These are phyloP conservation scores for Oppia nitens DNA, from an alignment of 1,140 invertebrate genomes.

Conservation along the genomic window DNA sequence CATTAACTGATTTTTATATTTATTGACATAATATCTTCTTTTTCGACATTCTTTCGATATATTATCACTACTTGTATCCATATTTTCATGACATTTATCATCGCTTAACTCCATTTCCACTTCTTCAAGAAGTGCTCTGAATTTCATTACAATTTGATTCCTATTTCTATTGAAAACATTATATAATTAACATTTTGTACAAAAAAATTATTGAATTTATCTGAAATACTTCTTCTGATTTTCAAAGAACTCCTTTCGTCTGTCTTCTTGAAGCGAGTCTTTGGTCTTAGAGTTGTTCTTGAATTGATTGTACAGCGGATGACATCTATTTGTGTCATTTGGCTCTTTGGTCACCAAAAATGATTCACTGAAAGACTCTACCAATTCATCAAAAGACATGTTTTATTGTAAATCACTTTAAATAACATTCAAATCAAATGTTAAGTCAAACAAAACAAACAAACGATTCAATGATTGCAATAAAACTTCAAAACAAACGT, in stretches of 20 bases:
- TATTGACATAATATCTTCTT: constrained; percentile 2
- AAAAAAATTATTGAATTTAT: not conserved
- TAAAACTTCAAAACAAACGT: too few relatives aligned
- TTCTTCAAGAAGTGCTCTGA: not conserved
- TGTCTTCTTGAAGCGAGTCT: constrained; percentile 2
- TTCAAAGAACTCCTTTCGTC: not conserved
- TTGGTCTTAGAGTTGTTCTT: not conserved
- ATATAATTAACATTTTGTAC: not conserved
- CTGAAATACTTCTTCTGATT: constrained; percentile 3
- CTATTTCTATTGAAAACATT: constrained; percentile 5
- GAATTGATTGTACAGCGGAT: constrained; percentile 6
- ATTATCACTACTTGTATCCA: too few relatives aligned
- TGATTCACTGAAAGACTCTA: not conserved
- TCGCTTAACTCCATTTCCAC: not conserved
- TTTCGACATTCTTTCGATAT: not conserved
- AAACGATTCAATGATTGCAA: too few relatives aligned
- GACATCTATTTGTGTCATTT: constrained; percentile 4
- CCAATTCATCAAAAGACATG: not conserved
- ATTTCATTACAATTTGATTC: constrained; percentile 2
- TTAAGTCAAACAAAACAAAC: too few relatives aligned
- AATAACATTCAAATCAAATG: too few relatives aligned
- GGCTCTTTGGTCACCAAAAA: not conserved
- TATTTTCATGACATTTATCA: not conserved
- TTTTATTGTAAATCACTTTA: not conserved
- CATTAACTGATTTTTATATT: constrained; percentile 39